phyloP scores from a whole-genome alignment of 1,140 invertebrate species.

The Trinorchestia longiramus region DNA sequence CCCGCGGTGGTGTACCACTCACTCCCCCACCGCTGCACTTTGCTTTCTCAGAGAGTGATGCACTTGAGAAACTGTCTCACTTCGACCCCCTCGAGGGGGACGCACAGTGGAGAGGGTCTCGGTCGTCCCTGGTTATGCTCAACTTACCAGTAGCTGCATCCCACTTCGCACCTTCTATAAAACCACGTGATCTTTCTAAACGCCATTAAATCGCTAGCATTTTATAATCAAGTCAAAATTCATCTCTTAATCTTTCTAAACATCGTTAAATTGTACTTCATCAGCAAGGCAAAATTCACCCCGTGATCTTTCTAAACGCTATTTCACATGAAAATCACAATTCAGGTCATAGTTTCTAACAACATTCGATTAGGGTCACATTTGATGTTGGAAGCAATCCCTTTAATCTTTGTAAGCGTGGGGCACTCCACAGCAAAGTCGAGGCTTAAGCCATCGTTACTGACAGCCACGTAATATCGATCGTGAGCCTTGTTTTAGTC shows the following conservation, averaged over 20 bases:
- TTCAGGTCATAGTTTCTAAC: neutral
- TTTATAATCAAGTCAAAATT: neutral
- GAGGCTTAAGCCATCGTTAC: no score
- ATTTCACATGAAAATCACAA: no score
- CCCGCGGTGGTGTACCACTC: neutral
- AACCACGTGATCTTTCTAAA: slow-evolving; percentile 19
- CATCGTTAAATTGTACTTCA: no score
- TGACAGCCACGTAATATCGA: no score
- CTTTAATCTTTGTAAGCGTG: neutral
- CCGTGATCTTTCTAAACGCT: neutral
- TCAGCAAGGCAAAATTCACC: neutral
- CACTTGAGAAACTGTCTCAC: slow-evolving; percentile 16
- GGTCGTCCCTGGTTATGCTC: slow-evolving; percentile 34
- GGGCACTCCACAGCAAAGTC: no score
- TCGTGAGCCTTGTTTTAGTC: no score
- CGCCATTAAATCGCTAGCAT: neutral
- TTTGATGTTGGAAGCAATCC: neutral
- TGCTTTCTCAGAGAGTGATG: slow-evolving; percentile 10
- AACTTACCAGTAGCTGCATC: slow-evolving; percentile 29
- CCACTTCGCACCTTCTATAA: slow-evolving; percentile 31
- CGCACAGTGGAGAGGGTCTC: slow-evolving; percentile 31
- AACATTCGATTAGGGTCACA: neutral
- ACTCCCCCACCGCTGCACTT: slow-evolving; percentile 22
- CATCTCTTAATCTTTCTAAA: no score
- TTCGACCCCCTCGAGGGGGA: slow-evolving; percentile 29